These are phyloP conservation scores for Megaceryle torquata DNA, from an alignment of 2,113 vertebrate species.

Conservation along the genomic window DNA sequence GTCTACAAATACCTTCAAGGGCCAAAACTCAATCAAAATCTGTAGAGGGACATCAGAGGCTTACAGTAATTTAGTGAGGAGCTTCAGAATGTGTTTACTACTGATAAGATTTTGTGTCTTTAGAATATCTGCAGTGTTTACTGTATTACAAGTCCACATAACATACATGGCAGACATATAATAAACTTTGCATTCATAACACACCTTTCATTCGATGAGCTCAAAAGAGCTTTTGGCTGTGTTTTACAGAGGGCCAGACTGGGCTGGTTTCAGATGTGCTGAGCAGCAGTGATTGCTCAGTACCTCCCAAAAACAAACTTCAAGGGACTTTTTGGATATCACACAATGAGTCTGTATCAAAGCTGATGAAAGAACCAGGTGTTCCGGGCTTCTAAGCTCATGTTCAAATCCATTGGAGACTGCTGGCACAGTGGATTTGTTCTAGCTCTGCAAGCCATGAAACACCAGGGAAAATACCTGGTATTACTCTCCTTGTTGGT, in stretches of 20 bases:
- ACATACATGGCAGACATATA: not conserved
- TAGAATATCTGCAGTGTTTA: conserved; percentile 22
- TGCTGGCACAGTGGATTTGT: conserved; percentile 24
- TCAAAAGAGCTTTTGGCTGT: conserved; percentile 8
- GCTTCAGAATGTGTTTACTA: conserved; percentile 29
- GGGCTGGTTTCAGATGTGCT: conserved; percentile 19
- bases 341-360: conserved; percentile 10
- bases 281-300: not conserved
- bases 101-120: conserved; percentile 19
- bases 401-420: conserved; percentile 19
- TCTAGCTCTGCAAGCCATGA: not conserved
- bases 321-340: conserved; percentile 9
- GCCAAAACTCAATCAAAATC: conserved; percentile 18
- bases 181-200: conserved; percentile 36
- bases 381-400: conserved; percentile 7
- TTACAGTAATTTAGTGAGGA: not conserved
- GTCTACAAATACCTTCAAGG: conserved; percentile 31
- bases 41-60: not conserved
- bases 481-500: not conserved
- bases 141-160: not conserved
- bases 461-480: conserved; percentile 16
- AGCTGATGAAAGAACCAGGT: conserved; percentile 50
- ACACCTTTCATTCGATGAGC: not conserved
- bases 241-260: not conserved
- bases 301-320: conserved; percentile 20